Evolutionary conservation across 30 jellyfish, hydroid and myxozoan genomes (phyloP), one percentile per base, ranked within the genome.

Genomic region (Nemopilema nomurai): DNA sequence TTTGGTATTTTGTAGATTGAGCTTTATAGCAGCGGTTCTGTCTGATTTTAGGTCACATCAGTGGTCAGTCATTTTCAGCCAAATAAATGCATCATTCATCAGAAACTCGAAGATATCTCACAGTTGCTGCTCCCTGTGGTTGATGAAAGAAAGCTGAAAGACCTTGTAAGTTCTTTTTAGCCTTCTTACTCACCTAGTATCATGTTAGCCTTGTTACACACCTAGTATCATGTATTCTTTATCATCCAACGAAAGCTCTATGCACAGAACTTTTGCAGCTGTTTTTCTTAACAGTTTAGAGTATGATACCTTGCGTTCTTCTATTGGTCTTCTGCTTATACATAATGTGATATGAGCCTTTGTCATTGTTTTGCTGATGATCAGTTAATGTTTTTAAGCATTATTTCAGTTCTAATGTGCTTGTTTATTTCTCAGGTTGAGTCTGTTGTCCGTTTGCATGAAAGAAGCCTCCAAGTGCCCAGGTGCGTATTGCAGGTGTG

Each of bases 111-210:
- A 13, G 57, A 41, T 13, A 41, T 41, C 13, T 41, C 69, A 18
- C 21, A 32, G 20, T 6, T 31, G 25, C 49, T 73, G 19, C 68
- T 49, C 4, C 83, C 69, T 1, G 0, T 73, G 1, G 7, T 73
- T n/a, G 69, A 73, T 29, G 69, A 73, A 20, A 68, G 32, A 1
- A 41, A 51, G 21, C 66, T 73, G n/a, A 73, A 73, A 73, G 22
- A 19, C 24, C 4, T 73, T 66, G 83, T 33, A 73, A 31, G 69
- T 18, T 18, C 8, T 3, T 18, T 67, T 1, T 1, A 17, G 28
- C 24, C 17, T 18, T 8, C 26, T 63, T 63, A 3, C 29, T 24
- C 72, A 4, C 29, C 67, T 20, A 20, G 67, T 51, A 9, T 64
- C 24, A 18, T 29, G 20, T 64, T n/a, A 64, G 16, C 67, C n/a